Conservation (phyloP, 2,888 invertebrate genomes). For the Busseola fusca region DNA sequence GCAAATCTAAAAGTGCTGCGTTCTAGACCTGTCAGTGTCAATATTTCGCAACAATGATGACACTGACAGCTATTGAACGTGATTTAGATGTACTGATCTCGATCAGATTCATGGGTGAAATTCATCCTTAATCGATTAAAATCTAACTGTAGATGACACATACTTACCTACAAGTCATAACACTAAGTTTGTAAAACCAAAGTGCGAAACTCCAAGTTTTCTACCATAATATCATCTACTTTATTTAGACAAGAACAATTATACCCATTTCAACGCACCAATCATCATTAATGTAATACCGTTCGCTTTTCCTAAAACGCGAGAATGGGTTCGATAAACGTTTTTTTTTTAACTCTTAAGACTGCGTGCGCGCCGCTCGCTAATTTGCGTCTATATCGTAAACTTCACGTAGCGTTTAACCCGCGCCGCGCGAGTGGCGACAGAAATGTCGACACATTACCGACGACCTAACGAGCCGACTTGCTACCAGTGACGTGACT, state of each 20-base stretch:
- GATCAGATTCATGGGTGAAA: not conserved
- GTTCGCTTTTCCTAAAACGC: slow-evolving; percentile 53
- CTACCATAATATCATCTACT: slow-evolving; percentile 24
- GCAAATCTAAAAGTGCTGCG: not conserved
- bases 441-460: slow-evolving; percentile 78
- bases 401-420: slow-evolving; percentile 64
- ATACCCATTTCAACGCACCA: slow-evolving; percentile 35
- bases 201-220: slow-evolving; percentile 25
- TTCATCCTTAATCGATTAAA: not conserved
- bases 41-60: no score
- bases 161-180: not conserved
- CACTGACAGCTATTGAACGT: no score
- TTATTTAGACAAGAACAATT: slow-evolving; percentile 49
- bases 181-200: slow-evolving; percentile 10
- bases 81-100: not conserved
- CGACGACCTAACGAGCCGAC: slow-evolving; percentile 74
- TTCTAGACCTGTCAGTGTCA: no score
- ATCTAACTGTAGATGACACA: not conserved
- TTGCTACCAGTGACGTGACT: slow-evolving; percentile 67
- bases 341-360: slow-evolving; percentile 41
- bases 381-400: slow-evolving; percentile 72
- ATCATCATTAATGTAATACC: slow-evolving; percentile 45
- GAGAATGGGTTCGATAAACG: slow-evolving; percentile 49
- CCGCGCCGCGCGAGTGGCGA: slow-evolving; percentile 67
- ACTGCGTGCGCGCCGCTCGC: slow-evolving; percentile 57